Percentiles rank a stretch among this genome's conserved stretches.
These are phyloP conservation scores for Rhopalosiphum padi DNA, from an alignment of 1,140 invertebrate genomes.

Conservation along the genomic window DNA sequence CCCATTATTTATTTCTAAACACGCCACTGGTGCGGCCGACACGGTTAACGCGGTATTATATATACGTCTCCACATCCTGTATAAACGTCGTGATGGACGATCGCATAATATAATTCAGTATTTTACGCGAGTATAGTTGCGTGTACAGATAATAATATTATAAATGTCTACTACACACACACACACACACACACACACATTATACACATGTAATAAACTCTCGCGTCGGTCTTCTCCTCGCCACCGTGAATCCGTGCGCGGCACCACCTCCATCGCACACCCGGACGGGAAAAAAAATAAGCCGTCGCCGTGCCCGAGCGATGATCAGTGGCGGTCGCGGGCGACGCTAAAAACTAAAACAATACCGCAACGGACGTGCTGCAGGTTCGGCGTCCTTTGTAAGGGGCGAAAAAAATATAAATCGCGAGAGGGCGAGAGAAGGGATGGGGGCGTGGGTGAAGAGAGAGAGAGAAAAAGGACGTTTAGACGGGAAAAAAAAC, in stretches of 20 bases:
- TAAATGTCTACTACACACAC: no score
- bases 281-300: background rate
- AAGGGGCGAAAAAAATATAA: background rate
- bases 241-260: background rate
- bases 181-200: no score
- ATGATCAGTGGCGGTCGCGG: background rate
- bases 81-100: no score
- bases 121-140: no score
- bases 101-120: no score
- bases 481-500: background rate
- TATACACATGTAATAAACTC: background rate
- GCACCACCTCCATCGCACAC: no score
- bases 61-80: no score
- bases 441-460: background rate
- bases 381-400: background rate
- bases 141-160: no score
- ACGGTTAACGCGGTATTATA: no score
- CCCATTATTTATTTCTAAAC: no score
- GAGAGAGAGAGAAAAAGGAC: background rate
- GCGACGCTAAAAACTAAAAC: background rate
- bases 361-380: slow-evolving; percentile 9
- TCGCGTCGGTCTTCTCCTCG: background rate
- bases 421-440: background rate
- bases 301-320: background rate
- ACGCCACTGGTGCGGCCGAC: no score